Conservation (phyloP, 1,140 invertebrate genomes). For the Elymnias hypermnestra region DNA sequence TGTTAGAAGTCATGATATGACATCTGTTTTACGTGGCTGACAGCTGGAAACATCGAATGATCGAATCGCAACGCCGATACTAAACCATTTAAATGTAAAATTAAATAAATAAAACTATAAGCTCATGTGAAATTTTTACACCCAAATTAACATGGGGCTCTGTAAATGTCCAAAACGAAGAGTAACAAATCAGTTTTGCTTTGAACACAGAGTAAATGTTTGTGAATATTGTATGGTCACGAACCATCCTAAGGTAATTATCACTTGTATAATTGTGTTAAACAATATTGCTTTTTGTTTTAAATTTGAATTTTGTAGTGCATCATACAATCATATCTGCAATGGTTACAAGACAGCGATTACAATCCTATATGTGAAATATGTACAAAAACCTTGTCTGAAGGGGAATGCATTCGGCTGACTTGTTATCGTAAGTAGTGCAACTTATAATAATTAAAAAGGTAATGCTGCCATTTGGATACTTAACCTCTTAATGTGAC, state of each 20-base stretch:
- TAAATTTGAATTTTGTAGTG: slow-evolving; percentile 80
- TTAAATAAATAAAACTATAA: slow-evolving; percentile 3
- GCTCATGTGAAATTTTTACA: slow-evolving; percentile 7
- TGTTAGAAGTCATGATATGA: slow-evolving; percentile 14
- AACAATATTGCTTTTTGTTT: not conserved
- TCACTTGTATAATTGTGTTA: not conserved
- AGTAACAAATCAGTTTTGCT: slow-evolving; percentile 99
- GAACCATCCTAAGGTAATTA: slow-evolving; percentile 92
- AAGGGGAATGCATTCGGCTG: slow-evolving; percentile 91
- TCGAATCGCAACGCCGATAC: not conserved
- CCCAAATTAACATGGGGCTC: slow-evolving; percentile 89
- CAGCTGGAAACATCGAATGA: slow-evolving; percentile 4
- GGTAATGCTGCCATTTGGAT: too few species aligned
- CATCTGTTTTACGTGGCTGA: slow-evolving; percentile 53
- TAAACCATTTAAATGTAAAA: not conserved
- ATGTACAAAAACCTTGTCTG: slow-evolving; percentile 86
- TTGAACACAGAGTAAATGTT: slow-evolving; percentile 98
- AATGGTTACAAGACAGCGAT: slow-evolving; percentile 98
- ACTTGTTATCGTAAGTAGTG: slow-evolving; percentile 88
- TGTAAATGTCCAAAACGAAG: slow-evolving; percentile 98
- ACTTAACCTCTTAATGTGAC: too few species aligned
- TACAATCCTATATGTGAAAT: slow-evolving; percentile 94
- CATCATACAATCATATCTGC: slow-evolving; percentile 97
- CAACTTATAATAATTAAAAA: too few species aligned
- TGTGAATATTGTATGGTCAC: slow-evolving; percentile 98